Base-by-base conservation (phyloP, 2,113 vertebrate species). In the Perca schrenkii region DNA sequence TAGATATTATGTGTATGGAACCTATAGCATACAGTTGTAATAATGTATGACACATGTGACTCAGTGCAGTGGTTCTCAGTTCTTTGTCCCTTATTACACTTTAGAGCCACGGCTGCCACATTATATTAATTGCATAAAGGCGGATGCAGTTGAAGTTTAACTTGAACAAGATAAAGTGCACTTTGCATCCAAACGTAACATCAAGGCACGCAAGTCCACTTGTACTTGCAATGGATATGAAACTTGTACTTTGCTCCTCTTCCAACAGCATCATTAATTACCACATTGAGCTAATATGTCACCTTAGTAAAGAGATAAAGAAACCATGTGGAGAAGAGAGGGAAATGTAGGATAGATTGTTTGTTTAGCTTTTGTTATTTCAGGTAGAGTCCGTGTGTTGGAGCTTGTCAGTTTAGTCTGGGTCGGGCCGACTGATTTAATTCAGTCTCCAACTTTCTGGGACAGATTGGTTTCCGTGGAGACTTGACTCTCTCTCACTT, bases 401-500 rank as follows among this genome's bases (percentile, higher is more conserved):
- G 14, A 74, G 34, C 67, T 13, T 80, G 28, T 65, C 34, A 11
- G 11, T 81, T 34, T 60, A 54, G 84, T 85, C 70, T 86, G 52
- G 81, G 73, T 88, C 83, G 70, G 62, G n/a, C 53, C 49, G 58
- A 67, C 54, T 72, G 79, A 54, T 67, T 82, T 84, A 69, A 76
- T 78, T 93, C 76, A 52, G 65, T 68, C 43, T 31, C 60, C 14
- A n/a, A 21, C 71, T 89, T 83, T 93, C 73, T 91, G 79, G 85
- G 82, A 78, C 84, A 80, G n/a, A 65, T 60, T 85, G 54, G 74
- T 91, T 77, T 83, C 87, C 69, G 60, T 75, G 82, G 84, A 84
- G 34, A 54, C 3, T 65, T 22, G 0, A 34, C 31, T 84, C 57
- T 56, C 61, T 46, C 36, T 43, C 43, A 12, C 28, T 36, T 31